Evolutionary conservation across 2,797 vertebrate genomes (phyloP).

Genomic region (Darevskia nairensis): DNA sequence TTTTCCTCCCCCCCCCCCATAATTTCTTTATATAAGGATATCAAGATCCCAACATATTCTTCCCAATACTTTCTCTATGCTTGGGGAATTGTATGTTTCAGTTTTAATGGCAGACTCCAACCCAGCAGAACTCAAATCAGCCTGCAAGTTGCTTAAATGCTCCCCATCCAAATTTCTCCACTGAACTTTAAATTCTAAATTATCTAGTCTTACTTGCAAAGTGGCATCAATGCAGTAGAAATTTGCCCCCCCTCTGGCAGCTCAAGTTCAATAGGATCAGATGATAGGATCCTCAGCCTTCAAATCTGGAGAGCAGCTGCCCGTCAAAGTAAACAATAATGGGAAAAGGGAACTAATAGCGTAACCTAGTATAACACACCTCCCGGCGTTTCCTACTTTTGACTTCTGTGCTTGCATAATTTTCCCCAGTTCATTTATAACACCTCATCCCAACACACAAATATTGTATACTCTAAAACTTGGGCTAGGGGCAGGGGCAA

Average conservation of each 20-base stretch:
- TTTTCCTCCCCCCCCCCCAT: too few relatives aligned
- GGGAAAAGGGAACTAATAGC: background rate
- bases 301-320: background rate
- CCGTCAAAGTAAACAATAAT: background rate
- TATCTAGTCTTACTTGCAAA: background rate
- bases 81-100: too few relatives aligned
- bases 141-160: constrained; percentile 4
- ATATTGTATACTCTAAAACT: too few relatives aligned
- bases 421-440: background rate
- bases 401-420: background rate
- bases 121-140: too few relatives aligned
- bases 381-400: background rate
- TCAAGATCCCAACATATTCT: too few relatives aligned
- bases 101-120: too few relatives aligned
- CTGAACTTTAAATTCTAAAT: background rate
- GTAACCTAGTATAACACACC: background rate
- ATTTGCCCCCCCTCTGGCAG: too few relatives aligned
- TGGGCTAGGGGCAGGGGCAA: too few relatives aligned
- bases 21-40: too few relatives aligned
- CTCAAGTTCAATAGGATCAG: background rate
- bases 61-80: too few relatives aligned
- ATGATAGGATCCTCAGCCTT: background rate
- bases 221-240: too few relatives aligned
- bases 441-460: background rate
- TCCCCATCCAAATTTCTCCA: background rate